Conservation (phyloP, 2,888 invertebrate species). For the Sphaerophoria rueppellii region DNA sequence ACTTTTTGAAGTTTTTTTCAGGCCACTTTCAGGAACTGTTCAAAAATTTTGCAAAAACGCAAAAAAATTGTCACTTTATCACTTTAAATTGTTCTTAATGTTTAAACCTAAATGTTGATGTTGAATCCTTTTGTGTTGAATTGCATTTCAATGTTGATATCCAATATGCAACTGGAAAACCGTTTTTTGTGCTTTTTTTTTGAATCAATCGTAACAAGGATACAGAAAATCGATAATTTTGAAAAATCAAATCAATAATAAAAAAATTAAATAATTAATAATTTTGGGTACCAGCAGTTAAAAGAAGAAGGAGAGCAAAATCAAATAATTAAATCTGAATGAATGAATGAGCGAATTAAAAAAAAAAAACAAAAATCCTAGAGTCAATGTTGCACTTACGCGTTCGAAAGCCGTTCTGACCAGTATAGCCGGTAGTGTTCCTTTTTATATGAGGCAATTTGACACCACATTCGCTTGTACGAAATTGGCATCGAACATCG, state of each 20-base stretch:
- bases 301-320: slow-evolving; percentile 30
- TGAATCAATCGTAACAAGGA: slow-evolving; percentile 44
- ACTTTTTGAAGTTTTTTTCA: slow-evolving; percentile 55
- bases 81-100: slow-evolving; percentile 13
- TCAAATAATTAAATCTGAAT: slow-evolving; percentile 53
- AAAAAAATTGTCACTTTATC: slow-evolving; percentile 15
- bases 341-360: slow-evolving; percentile 47
- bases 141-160: slow-evolving; percentile 28
- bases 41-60: not conserved
- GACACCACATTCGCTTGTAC: slow-evolving; percentile 80
- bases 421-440: slow-evolving; percentile 86
- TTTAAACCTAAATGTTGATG: slow-evolving; percentile 11
- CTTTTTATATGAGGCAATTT: slow-evolving; percentile 83
- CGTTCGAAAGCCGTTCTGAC: slow-evolving; percentile 98
- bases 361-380: slow-evolving; percentile 77
- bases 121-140: slow-evolving; percentile 41
- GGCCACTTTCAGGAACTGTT: slow-evolving; percentile 37
- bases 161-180: slow-evolving; percentile 43
- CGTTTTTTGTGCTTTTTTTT: slow-evolving; percentile 14
- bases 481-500: slow-evolving; percentile 75
- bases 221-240: slow-evolving; percentile 24
- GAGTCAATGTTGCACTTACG: slow-evolving; percentile 88
- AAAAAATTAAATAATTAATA: slow-evolving; percentile 16
- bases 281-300: slow-evolving; percentile 46
- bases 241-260: not conserved